phyloP scores from a whole-genome alignment of 2,797 vertebrate genomes.

The Delichon dasypus region DNA sequence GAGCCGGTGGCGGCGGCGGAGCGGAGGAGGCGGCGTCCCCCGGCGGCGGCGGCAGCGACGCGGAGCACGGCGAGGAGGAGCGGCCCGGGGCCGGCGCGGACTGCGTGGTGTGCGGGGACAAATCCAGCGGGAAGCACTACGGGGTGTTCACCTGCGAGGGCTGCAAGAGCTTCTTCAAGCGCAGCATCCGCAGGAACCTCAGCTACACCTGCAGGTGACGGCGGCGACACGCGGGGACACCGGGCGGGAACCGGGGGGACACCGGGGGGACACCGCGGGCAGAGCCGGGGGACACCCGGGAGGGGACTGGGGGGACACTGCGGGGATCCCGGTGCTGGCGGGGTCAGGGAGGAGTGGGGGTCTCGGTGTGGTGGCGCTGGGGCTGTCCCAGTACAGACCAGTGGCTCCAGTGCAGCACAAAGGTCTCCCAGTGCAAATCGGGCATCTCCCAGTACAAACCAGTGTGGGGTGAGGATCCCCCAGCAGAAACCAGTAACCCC shows the following conservation, averaged over 20 bases:
- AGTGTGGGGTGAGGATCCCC: no score
- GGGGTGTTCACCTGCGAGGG: conserved; percentile 95
- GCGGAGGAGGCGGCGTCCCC: not conserved
- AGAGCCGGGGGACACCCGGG: no score
- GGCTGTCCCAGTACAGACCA: not conserved
- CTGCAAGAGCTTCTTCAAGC: conserved; percentile 96
- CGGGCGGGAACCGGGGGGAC: not conserved
- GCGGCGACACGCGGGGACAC: no score
- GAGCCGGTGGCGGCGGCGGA: conserved; percentile 67
- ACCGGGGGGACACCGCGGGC: not conserved
- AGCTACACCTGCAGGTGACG: conserved; percentile 91
- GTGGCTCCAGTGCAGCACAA: no score
- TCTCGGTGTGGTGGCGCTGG: no score
- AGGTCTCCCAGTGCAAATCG: no score
- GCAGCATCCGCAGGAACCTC: conserved; percentile 90
- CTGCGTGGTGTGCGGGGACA: conserved; percentile 92
- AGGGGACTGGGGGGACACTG: no score
- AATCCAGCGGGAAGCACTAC: conserved; percentile 93
- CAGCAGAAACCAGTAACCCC: no score
- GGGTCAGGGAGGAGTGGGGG: no score
- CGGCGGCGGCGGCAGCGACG: not conserved
- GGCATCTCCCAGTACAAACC: no score
- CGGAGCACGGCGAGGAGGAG: conserved; percentile 77
- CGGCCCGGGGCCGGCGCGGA: conserved; percentile 89
- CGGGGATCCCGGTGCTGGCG: not conserved